phyloP scores from a whole-genome alignment of 2,888 invertebrate species.

The Trilocha varians region DNA sequence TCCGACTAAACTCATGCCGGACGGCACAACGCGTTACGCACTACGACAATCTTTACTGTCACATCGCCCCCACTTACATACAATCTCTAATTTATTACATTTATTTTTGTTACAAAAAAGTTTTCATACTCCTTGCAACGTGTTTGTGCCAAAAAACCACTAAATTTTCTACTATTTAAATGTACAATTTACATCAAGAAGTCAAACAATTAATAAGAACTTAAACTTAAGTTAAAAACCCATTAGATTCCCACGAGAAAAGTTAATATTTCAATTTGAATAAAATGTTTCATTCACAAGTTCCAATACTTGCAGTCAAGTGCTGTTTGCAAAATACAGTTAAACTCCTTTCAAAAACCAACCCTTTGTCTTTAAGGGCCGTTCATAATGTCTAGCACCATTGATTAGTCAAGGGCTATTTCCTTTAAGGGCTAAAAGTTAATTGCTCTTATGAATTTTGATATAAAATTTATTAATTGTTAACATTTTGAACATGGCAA shows the following conservation, averaged over 20 bases:
- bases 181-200: no score
- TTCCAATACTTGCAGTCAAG: slow-evolving; percentile 36
- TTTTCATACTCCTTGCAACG: no score
- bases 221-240: no score
- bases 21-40: no score
- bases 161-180: no score
- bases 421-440: slow-evolving; percentile 2
- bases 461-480: slow-evolving; percentile 8
- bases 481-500: slow-evolving; percentile 5
- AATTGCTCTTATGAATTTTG: slow-evolving; percentile 4
- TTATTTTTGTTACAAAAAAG: no score
- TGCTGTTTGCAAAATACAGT: slow-evolving; percentile 65
- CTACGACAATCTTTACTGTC: no score
- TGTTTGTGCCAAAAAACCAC: no score
- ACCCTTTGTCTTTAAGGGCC: slow-evolving; percentile 44
- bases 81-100: no score
- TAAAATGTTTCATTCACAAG: slow-evolving; percentile 40
- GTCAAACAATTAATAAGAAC: no score
- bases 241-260: slow-evolving; percentile 44
- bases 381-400: slow-evolving; percentile 29
- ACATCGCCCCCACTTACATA: no score
- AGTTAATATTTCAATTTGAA: slow-evolving; percentile 21
- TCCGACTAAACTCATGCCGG: no score
- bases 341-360: slow-evolving; percentile 46
- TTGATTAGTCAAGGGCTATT: slow-evolving; percentile 17